Conservation (phyloP, 2,797 vertebrate genomes). For the Myotis findleyi region DNA sequence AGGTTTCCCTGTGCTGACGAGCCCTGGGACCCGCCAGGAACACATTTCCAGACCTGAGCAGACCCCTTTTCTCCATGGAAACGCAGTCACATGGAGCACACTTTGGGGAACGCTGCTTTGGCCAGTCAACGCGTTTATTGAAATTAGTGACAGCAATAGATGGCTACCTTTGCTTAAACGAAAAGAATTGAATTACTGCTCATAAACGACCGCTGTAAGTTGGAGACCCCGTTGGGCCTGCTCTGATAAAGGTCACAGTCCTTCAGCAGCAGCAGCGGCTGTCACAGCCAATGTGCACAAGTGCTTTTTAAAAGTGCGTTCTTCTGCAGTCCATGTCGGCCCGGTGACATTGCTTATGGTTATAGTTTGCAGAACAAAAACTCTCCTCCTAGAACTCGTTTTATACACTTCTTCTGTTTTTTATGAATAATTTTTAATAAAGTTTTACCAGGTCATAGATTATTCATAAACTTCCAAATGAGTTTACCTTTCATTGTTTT, state of each 20-base stretch:
- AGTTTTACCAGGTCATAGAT: neutral
- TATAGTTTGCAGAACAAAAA: neutral
- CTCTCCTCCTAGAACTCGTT: neutral
- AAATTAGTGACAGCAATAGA: neutral
- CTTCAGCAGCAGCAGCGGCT: neutral
- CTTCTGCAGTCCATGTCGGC: neutral
- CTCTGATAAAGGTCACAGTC: neutral
- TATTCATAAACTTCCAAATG: constrained; percentile 1
- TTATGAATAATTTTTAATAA: neutral
- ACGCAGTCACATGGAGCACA: fast-evolving
- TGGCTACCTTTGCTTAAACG: constrained; percentile 25
- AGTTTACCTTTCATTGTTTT: constrained; percentile 8
- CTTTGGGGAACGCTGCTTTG: neutral
- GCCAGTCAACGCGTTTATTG: neutral
- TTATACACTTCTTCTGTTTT: neutral
- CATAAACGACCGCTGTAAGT: neutral
- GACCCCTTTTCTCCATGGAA: neutral
- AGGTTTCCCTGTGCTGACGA: neutral
- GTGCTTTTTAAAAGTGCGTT: neutral
- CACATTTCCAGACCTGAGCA: neutral
- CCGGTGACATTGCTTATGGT: neutral
- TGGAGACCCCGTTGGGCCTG: neutral
- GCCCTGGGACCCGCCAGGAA: neutral
- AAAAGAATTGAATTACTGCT: constrained; percentile 20
- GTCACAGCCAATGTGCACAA: neutral